Evolutionary conservation across 30 jellyfish, hydroid and myxozoan species (phyloP), one percentile per base, ranked within the genome.

Genomic region (Aurelia sp.): DNA sequence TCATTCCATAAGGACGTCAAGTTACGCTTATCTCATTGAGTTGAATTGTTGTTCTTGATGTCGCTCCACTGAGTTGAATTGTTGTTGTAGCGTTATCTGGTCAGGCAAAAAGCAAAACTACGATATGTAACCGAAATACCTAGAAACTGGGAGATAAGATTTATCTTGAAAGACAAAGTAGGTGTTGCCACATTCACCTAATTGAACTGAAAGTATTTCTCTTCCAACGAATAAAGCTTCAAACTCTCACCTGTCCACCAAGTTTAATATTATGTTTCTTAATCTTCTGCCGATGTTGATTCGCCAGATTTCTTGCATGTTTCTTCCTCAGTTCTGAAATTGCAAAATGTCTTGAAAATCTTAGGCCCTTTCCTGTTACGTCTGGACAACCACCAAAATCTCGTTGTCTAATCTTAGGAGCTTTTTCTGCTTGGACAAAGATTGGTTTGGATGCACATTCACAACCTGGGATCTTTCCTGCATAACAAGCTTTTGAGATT

Each of bases 381-480:
- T 89, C 97, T n/a, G 97, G 94, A 51, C 99, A 95, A 13, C 91
- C 94, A 5, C 94, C 91, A 50, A 95, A 87, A 51, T 86, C 91
- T 13, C 91, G 59, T 17, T 78, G 87, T 18, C 91, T 63, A 31
- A 91, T 63, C 51, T 69, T 72, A 31, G 88, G 68, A 10, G 92
- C 91, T 58, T 82, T 68, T 33, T 72, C 71, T 4, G 96, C 86
- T 55, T 71, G 88, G 21, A 78, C 97, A 24, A 96, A 75, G 7
- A 96, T 81, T 24, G 91, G 81, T 61, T 78, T 78, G 24, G 60
- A 78, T 4, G 91, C 90, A 75, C 99, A 95, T 4, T 94, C 35
- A 86, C 99, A 95, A 16, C 90, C 92, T 3, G 72, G 62, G 20
- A 95, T 40, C 91, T 95, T 90, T 38, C 99, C 99, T 17, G 94